phyloP scores from a whole-genome alignment of 1,140 invertebrate species.

The Cyclina sinensis region DNA sequence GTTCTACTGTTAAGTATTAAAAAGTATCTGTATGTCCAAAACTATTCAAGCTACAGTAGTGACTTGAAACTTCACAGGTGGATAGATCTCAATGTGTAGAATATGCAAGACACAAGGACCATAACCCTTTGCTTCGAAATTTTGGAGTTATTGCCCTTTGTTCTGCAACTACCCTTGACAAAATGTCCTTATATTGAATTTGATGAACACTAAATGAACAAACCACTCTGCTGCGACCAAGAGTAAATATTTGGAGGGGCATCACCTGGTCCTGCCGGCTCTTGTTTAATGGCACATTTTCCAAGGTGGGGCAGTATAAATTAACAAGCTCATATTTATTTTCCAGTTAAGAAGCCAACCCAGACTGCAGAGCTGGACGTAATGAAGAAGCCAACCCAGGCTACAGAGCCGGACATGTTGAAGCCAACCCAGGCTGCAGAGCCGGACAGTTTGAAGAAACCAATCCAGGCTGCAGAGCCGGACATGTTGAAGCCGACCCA shows the following conservation, averaged over 20 bases:
- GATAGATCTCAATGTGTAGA: slow-evolving; percentile 57
- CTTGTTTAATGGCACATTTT: slow-evolving; percentile 56
- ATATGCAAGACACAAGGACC: slow-evolving; percentile 55
- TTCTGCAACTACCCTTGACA: slow-evolving; percentile 55
- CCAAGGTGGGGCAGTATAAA: slow-evolving; percentile 53
- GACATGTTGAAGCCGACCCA: slow-evolving; percentile 52
- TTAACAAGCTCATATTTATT: slow-evolving; percentile 57
- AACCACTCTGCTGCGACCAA: slow-evolving; percentile 55
- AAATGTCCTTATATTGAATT: slow-evolving; percentile 57
- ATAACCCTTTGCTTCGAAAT: slow-evolving; percentile 53
- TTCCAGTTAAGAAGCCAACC: slow-evolving; percentile 54
- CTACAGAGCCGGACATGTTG: slow-evolving; percentile 55
- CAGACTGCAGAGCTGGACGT: slow-evolving; percentile 50
- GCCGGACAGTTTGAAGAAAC: slow-evolving; percentile 52
- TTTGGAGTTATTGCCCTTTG: slow-evolving; percentile 57
- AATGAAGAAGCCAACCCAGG: slow-evolving; percentile 54
- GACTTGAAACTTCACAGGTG: slow-evolving; percentile 57
- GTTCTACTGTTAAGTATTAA: slow-evolving; percentile 52
- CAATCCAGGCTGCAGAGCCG: slow-evolving; percentile 50
- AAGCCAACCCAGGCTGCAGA: slow-evolving; percentile 53
- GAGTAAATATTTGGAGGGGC: slow-evolving; percentile 49
- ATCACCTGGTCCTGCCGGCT: slow-evolving; percentile 52
- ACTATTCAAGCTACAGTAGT: slow-evolving; percentile 56
- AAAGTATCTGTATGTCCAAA: slow-evolving; percentile 56
- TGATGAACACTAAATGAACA: slow-evolving; percentile 54